Conservation (phyloP, 2,888 invertebrate species). For the Parascotia fuliginaria region DNA sequence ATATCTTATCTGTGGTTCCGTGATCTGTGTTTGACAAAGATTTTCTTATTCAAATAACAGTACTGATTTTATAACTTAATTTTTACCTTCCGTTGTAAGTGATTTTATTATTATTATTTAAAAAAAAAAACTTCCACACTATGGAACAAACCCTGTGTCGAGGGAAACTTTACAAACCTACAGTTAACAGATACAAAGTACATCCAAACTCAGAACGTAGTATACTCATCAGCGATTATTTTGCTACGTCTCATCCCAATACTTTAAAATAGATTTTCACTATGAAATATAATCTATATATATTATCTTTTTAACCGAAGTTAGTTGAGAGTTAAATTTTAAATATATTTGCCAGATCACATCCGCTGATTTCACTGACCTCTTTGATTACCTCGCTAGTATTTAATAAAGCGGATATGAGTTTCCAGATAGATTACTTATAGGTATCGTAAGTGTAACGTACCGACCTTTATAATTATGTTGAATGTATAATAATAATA, state of each 20-base stretch:
- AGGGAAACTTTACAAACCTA: too few species aligned
- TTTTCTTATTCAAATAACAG: constrained; percentile 1
- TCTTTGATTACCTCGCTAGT: constrained; percentile 46
- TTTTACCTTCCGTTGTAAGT: too few species aligned
- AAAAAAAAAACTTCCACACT: too few species aligned
- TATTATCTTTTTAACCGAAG: not conserved
- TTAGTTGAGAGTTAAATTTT: constrained; percentile 15
- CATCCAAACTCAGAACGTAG: too few species aligned
- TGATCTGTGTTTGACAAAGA: constrained; percentile 10
- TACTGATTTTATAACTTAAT: not conserved
- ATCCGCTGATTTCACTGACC: constrained; percentile 48
- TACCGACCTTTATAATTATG: too few species aligned
- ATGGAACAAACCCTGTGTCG: too few species aligned
- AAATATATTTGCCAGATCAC: constrained; percentile 28
- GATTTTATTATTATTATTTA: too few species aligned
- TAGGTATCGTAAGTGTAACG: constrained; percentile 25
- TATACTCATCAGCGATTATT: too few species aligned
- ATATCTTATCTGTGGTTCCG: constrained; percentile 21
- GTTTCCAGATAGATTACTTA: constrained; percentile 46
- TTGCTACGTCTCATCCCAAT: too few species aligned
- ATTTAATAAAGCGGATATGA: constrained; percentile 61
- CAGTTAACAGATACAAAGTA: too few species aligned
- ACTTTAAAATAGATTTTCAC: not conserved
- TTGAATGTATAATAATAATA: too few species aligned
- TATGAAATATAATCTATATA: not conserved